These are phyloP conservation scores for Tragelaphus strepsiceros DNA, from an alignment of 2,113 vertebrate species.

Conservation along the genomic window DNA sequence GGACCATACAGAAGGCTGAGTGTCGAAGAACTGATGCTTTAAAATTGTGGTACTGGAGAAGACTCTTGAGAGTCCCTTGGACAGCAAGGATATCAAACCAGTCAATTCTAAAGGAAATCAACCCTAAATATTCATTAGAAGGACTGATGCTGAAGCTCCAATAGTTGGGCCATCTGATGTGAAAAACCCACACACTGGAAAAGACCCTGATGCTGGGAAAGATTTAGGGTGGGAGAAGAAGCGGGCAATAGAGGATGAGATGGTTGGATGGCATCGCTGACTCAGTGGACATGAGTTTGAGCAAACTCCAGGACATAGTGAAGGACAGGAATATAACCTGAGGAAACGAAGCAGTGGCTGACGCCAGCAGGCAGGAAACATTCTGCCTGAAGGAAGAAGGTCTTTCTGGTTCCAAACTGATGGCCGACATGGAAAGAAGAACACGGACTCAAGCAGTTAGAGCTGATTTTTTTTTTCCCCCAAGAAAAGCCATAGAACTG, in stretches of 20 bases:
- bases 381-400: not conserved
- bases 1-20: not conserved
- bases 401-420: not conserved
- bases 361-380: not conserved
- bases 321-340: not conserved
- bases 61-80: not conserved
- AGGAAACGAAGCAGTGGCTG: not conserved
- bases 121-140: not conserved
- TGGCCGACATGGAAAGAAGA: accelerated
- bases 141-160: not conserved
- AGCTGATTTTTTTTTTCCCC: not conserved
- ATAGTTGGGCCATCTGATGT: not conserved
- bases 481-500: not conserved
- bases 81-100: not conserved
- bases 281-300: not conserved
- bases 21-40: not conserved
- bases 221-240: accelerated
- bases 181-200: not conserved
- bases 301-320: not conserved
- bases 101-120: not conserved
- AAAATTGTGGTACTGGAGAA: not conserved
- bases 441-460: not conserved
- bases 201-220: not conserved
- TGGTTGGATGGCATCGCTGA: not conserved
- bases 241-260: not conserved